phyloP scores from a whole-genome alignment of 1,140 invertebrate species.

The Ceratina japonica region DNA sequence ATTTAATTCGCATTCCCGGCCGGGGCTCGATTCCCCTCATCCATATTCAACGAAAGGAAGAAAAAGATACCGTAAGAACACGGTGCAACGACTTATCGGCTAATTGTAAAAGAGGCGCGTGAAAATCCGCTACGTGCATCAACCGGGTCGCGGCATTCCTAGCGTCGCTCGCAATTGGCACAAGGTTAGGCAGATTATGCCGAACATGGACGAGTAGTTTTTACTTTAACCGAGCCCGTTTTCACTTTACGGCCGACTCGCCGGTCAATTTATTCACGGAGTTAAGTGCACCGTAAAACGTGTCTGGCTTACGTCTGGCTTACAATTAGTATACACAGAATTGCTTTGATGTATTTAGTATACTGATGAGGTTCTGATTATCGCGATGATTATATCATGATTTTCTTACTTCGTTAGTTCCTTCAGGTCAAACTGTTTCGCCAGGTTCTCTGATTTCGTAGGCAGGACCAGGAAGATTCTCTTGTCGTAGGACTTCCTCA shows the following conservation, averaged over 20 bases:
- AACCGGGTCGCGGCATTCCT: conserved; percentile 24
- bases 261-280: conserved; percentile 22
- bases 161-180: conserved; percentile 37
- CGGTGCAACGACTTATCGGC: conserved; percentile 9
- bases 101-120: conserved; percentile 16
- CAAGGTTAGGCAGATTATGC: conserved; percentile 42
- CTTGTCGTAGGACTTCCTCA: conserved; percentile 76
- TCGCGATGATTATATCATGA: no score
- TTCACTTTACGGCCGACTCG: neutral
- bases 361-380: no score
- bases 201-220: conserved; percentile 29
- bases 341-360: no score
- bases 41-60: conserved; percentile 19
- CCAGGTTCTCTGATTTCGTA: conserved; percentile 82
- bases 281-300: neutral
- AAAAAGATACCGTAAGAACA: conserved; percentile 2
- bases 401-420: conserved; percentile 81
- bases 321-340: neutral
- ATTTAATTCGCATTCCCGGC: conserved; percentile 3
- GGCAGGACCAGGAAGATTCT: conserved; percentile 83
- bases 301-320: neutral
- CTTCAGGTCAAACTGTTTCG: conserved; percentile 86
- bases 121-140: conserved; percentile 26
- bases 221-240: conserved; percentile 3
- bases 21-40: neutral